Evolutionary conservation across 2,797 vertebrate genomes (phyloP).

Genomic region (Lindbergichthys nudifrons): DNA sequence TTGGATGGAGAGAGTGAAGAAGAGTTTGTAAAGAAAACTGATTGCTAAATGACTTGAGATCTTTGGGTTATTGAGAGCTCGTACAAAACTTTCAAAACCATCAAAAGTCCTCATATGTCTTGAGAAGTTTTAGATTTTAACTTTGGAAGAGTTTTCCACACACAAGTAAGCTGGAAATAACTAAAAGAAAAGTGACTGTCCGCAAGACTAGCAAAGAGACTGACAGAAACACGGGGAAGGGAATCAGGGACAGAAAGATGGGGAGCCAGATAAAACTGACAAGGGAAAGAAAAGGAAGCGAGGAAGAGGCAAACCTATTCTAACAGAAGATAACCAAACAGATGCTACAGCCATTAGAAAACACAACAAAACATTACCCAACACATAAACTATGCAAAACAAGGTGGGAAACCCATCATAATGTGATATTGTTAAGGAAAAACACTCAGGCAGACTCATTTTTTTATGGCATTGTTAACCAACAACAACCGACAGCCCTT

Average conservation of each 20-base stretch:
- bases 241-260: neutral
- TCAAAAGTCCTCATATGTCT: slow-evolving; percentile 37
- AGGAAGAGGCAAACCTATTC: neutral
- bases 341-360: slow-evolving; percentile 6
- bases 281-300: neutral
- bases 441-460: neutral
- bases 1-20: neutral
- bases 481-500: neutral
- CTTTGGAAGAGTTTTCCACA: slow-evolving; percentile 43
- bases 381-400: slow-evolving; percentile 9
- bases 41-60: slow-evolving; percentile 23
- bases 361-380: neutral
- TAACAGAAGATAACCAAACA: slow-evolving; percentile 7
- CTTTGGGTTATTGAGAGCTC: slow-evolving; percentile 12
- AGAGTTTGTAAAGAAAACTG: slow-evolving; percentile 12
- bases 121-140: slow-evolving; percentile 32
- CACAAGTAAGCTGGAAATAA: slow-evolving; percentile 18
- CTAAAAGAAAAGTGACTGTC: neutral
- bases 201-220: neutral
- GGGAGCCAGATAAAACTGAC: slow-evolving; percentile 3
- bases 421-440: neutral
- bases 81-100: slow-evolving; percentile 27
- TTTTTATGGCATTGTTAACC: neutral
- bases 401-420: slow-evolving; percentile 8
- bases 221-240: slow-evolving; percentile 16